Base-by-base conservation (phyloP, 2,113 vertebrate species). In the Antigone vipio region DNA sequence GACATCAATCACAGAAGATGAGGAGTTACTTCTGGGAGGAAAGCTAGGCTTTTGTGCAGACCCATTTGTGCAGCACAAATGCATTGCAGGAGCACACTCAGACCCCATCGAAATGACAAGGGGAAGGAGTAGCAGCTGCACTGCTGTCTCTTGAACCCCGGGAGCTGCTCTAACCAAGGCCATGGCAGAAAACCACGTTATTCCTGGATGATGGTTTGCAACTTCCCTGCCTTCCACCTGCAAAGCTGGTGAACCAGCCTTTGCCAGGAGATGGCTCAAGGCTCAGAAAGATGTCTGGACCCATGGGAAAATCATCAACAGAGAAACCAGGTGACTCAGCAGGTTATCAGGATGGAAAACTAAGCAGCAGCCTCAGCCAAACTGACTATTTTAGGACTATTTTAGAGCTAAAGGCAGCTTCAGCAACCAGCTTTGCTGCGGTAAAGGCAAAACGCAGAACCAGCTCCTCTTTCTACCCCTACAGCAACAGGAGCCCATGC, bases 81-180 rank as follows among this genome's bases (percentile, higher is more conserved):
- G 40, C 19, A 32, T 3, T 47, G 32, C 38, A 67, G 26, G 15
- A 64, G 15, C 8, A 13, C 42, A 42, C 2, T 2, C 13, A 45
- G 58, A 59, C 2, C 11, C 38, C 80, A 66, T 6, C 0, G 0
- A 56, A 38, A 45, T 6, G 1, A n/a, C 0, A 0, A 0, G 10
- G 18, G 27, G 5, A 47, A 89, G 24, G 12, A 80, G 29, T 1
- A 64, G 40, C 0, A 4, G 6, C 29, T 93, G 44, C 3, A 2
- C 9, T 63, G 26, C 76, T 38, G 19, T 13, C 50, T 49, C 64
- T 47, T 60, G 11, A 81, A 29, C 44, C 32, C 30, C 26, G 40
- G 15, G 9, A 80, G 67, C 32, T 86, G 63, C 53, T 73, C 49
- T 56, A 38, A 80, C 3, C 38, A 45, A 76, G 49, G 13, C 26